Evolutionary conservation across 2,113 vertebrate species (phyloP).

Genomic region (Cottus gobio): DNA sequence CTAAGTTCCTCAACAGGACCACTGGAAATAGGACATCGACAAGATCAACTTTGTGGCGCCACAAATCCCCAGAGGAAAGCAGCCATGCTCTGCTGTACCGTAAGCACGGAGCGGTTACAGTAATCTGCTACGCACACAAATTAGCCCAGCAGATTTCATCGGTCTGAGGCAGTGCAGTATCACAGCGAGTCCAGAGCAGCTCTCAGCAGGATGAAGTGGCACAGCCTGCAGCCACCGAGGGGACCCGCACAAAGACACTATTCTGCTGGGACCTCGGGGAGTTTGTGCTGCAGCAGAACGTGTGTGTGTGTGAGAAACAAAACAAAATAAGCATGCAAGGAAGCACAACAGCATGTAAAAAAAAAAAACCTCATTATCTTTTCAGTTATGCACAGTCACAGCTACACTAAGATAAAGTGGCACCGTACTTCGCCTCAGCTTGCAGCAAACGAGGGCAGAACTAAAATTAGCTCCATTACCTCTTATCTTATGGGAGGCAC

Average conservation of each 20-base stretch:
- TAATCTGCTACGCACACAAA: slow-evolving; percentile 64
- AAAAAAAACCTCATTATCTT: slow-evolving; percentile 1
- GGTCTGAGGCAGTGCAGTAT: slow-evolving; percentile 39
- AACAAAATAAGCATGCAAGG: slow-evolving; percentile 14
- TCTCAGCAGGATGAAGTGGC: slow-evolving; percentile 65
- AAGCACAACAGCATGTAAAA: slow-evolving; percentile 5
- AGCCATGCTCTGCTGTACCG: not conserved
- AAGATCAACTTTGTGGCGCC: not conserved
- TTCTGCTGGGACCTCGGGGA: slow-evolving; percentile 55
- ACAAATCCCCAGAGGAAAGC: not conserved
- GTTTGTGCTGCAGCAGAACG: slow-evolving; percentile 28
- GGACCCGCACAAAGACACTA: slow-evolving; percentile 63
- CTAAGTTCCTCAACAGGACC: not conserved
- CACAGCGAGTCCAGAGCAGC: slow-evolving; percentile 46
- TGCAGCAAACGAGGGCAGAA: slow-evolving; percentile 49
- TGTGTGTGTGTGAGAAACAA: not conserved
- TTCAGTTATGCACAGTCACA: slow-evolving; percentile 1
- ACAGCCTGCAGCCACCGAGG: slow-evolving; percentile 40
- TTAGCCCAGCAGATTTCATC: slow-evolving; percentile 45
- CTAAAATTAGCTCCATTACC: slow-evolving; percentile 66
- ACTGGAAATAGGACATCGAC: slow-evolving; percentile 17
- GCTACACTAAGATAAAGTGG: slow-evolving; percentile 33
- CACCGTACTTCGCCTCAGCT: slow-evolving; percentile 22
- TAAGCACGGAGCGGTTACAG: slow-evolving; percentile 30
- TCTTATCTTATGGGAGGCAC: slow-evolving; percentile 40